These are phyloP conservation scores for Gambusia yucatana DNA, from an alignment of 2,797 vertebrate genomes.

Conservation along the genomic window DNA sequence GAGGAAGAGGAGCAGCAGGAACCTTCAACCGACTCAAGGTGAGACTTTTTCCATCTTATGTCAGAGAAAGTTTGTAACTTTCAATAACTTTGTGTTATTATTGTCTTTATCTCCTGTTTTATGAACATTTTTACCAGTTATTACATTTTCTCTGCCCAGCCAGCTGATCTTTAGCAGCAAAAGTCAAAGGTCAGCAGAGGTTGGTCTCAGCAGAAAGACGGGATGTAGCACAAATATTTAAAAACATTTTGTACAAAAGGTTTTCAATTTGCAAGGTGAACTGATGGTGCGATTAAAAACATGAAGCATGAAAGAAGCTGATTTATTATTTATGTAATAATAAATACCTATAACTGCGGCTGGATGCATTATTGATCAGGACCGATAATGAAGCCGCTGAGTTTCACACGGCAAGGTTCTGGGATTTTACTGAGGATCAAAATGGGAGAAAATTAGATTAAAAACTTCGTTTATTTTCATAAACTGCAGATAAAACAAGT, in stretches of 20 bases:
- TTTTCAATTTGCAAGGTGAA: slow-evolving; percentile 16
- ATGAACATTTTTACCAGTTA: neutral
- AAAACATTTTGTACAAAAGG: slow-evolving; percentile 14
- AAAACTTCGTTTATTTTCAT: neutral
- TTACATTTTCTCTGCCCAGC: neutral
- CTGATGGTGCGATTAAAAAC: slow-evolving; percentile 1
- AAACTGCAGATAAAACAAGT: neutral
- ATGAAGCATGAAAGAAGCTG: slow-evolving; percentile 38
- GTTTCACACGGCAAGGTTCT: slow-evolving; percentile 35
- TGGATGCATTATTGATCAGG: slow-evolving; percentile 71
- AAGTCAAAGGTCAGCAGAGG: slow-evolving; percentile 49
- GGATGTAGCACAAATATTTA: slow-evolving; percentile 34
- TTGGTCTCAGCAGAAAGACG: slow-evolving; percentile 50
- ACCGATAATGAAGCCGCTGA: slow-evolving; percentile 32
- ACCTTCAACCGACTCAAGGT: slow-evolving; percentile 28
- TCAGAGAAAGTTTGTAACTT: neutral
- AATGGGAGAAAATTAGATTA: neutral
- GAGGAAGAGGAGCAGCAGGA: neutral
- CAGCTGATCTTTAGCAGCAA: neutral
- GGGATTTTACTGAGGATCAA: slow-evolving; percentile 18
- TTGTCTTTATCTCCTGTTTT: neutral
- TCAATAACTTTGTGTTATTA: neutral
- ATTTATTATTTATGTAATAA: slow-evolving; percentile 73
- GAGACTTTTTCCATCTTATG: neutral
- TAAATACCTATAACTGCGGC: slow-evolving; percentile 51